phyloP scores from a whole-genome alignment of 2,113 vertebrate species.

The Saccopteryx bilineata region DNA sequence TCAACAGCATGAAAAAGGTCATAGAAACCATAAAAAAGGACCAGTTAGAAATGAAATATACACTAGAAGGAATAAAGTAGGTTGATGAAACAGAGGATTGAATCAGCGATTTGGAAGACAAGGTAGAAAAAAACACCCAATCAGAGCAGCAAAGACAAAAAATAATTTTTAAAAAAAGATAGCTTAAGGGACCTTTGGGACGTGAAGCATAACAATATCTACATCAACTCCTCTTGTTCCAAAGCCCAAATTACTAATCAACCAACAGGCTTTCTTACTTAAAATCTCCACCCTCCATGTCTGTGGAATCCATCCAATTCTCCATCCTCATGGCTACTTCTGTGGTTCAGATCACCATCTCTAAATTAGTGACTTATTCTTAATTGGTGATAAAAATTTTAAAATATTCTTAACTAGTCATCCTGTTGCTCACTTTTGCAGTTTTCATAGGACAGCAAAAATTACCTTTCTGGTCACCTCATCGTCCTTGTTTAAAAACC shows the following conservation, averaged over 20 bases:
- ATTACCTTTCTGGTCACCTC: background rate
- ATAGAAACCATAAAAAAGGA: no score
- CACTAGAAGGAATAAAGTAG: no score
- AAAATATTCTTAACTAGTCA: background rate
- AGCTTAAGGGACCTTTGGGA: no score
- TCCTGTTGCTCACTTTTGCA: background rate
- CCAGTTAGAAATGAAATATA: no score
- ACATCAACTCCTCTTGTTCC: background rate
- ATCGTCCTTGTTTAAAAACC: background rate
- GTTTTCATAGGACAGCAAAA: background rate
- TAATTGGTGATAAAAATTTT: background rate
- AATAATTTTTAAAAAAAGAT: no score
- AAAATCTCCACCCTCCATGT: background rate
- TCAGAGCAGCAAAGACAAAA: no score
- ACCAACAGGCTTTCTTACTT: background rate
- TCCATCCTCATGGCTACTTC: background rate
- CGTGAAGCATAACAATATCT: no score
- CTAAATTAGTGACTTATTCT: conserved; percentile 2
- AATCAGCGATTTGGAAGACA: no score
- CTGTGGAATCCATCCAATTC: background rate
- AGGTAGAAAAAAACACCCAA: no score
- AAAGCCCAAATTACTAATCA: background rate
- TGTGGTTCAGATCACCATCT: background rate
- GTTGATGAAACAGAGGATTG: no score
- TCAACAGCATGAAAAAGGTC: no score